phyloP scores from a whole-genome alignment of 2,888 invertebrate species.

The Cenopis cana region DNA sequence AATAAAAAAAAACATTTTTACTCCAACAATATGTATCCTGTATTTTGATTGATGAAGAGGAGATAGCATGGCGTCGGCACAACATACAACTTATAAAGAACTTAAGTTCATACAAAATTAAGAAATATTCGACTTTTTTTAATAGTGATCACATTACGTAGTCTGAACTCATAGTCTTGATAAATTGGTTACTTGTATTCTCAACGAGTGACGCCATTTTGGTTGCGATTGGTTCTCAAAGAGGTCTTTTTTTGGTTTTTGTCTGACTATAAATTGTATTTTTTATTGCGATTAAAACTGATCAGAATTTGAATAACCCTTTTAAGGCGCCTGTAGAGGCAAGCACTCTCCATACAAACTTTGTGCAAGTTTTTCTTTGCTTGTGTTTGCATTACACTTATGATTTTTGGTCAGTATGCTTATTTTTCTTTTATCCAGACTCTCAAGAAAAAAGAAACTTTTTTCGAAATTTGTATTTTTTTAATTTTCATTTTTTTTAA shows the following conservation, averaged over 20 bases:
- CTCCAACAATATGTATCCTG: slow-evolving; percentile 77
- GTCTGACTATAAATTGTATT: slow-evolving; percentile 18
- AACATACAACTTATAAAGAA: slow-evolving; percentile 11
- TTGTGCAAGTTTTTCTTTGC: too few species aligned
- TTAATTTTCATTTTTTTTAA: too few species aligned
- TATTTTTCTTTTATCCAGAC: too few species aligned
- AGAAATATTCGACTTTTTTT: slow-evolving; percentile 13
- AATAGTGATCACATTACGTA: slow-evolving; percentile 57
- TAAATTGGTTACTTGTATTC: slow-evolving; percentile 75
- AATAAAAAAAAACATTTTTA: slow-evolving; percentile 60
- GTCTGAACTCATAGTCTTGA: slow-evolving; percentile 68
- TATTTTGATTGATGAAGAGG: slow-evolving; percentile 77
- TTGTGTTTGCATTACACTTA: too few species aligned
- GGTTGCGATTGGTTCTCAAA: slow-evolving; percentile 66
- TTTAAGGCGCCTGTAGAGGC: too few species aligned
- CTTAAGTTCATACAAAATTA: not conserved
- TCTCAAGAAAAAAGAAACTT: too few species aligned
- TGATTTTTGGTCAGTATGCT: too few species aligned
- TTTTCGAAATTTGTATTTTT: too few species aligned
- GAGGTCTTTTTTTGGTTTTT: slow-evolving; percentile 32
- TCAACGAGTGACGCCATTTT: slow-evolving; percentile 59
- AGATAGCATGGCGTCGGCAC: slow-evolving; percentile 68
- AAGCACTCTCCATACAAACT: too few species aligned
- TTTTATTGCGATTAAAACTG: not conserved
- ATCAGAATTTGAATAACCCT: slow-evolving; percentile 6